A percentile compares a stretch with the other conserved stretches of the same genome.
Conservation (phyloP, 2,113 vertebrate genomes). For the Syngnathoides biaculeatus region DNA sequence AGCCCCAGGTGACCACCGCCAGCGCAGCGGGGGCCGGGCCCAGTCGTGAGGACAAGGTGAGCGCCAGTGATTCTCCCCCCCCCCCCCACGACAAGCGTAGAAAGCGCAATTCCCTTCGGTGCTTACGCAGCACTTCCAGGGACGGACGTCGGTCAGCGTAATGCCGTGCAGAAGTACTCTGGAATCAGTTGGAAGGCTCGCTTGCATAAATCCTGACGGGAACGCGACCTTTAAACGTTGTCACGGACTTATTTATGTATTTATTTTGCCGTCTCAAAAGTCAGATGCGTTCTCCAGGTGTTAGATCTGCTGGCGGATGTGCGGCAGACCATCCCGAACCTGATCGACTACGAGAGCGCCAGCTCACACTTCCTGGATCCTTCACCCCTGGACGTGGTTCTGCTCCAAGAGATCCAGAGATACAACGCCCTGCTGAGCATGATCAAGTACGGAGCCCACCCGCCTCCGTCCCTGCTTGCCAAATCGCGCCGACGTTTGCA, state of each 20-base stretch:
- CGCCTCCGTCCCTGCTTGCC: neutral
- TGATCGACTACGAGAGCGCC: conserved; percentile 76
- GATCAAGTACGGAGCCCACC: conserved; percentile 64
- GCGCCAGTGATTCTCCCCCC: no score
- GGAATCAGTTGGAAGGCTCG: neutral
- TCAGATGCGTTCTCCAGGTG: conserved; percentile 66
- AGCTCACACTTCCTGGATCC: conserved; percentile 69
- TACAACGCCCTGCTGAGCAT: conserved; percentile 81
- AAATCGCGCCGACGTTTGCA: neutral
- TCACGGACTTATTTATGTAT: neutral
- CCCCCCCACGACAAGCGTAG: no score
- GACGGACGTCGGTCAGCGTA: conserved; percentile 13
- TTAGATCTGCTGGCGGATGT: conserved; percentile 78
- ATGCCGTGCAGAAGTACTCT: conserved; percentile 22
- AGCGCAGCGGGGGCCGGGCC: conserved; percentile 44
- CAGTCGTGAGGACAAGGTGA: conserved; percentile 81
- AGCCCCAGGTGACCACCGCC: conserved; percentile 77
- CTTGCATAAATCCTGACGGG: neutral
- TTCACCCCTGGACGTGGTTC: conserved; percentile 81
- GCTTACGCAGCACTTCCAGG: neutral
- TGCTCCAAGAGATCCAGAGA: conserved; percentile 88
- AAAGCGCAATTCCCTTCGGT: neutral
- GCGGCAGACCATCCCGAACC: conserved; percentile 74
- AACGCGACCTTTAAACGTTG: neutral
- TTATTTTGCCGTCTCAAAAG: neutral